Conservation (phyloP, 2,888 invertebrate species). For the Synanthedon formicaeformis region DNA sequence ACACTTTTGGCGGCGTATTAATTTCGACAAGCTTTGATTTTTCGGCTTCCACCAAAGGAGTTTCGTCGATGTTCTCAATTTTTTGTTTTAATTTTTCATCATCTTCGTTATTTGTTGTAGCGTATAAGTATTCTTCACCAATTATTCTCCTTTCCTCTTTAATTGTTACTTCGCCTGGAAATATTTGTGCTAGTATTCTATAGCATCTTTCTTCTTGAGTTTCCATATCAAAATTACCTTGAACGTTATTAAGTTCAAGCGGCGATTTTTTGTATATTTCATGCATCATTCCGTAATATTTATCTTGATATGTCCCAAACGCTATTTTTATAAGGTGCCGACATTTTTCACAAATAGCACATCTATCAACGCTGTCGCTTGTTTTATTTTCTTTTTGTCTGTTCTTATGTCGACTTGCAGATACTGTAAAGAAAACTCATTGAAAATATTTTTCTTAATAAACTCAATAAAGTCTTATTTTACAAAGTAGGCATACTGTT, state of each 20-base stretch:
- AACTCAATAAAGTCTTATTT: too few relatives aligned
- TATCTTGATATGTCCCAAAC: not conserved
- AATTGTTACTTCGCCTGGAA: not conserved
- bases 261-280: not conserved
- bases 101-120: constrained; percentile 21
- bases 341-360: not conserved
- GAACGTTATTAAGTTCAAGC: not conserved
- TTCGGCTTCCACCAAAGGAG: constrained; percentile 26
- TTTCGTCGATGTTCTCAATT: constrained; percentile 32
- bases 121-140: not conserved
- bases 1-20: constrained; percentile 20
- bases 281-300: not conserved
- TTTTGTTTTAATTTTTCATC: constrained; percentile 33
- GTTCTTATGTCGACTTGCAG: too few relatives aligned
- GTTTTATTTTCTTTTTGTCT: too few relatives aligned
- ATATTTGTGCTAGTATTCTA: not conserved
- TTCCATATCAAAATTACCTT: not conserved
- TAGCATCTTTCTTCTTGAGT: not conserved
- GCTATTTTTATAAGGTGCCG: not conserved
- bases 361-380: too few relatives aligned
- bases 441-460: too few relatives aligned
- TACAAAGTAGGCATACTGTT: too few relatives aligned
- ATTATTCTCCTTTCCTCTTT: not conserved
- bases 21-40: constrained; percentile 22
- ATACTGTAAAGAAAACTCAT: too few relatives aligned